phyloP scores from a whole-genome alignment of 2,888 invertebrate genomes.

The Lasioglossum vierecki region DNA sequence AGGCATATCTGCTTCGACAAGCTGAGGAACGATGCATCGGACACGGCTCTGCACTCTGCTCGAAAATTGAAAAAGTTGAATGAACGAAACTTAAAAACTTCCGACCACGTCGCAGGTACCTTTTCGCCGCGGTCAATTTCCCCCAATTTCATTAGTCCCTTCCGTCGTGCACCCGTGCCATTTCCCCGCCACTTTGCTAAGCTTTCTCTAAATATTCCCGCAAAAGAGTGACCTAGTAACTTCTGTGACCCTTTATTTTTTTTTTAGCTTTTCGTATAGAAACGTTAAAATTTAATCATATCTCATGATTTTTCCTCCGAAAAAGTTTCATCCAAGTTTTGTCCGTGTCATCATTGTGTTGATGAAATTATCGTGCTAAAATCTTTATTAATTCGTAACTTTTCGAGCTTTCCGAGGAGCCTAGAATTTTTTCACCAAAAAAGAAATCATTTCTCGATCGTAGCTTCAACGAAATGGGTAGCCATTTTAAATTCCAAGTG shows the following conservation, averaged over 20 bases:
- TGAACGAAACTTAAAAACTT: slow-evolving; percentile 42
- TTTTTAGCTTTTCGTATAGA: neutral
- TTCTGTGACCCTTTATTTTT: neutral
- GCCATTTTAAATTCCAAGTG: neutral
- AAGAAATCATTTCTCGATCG: neutral
- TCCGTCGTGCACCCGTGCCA: neutral
- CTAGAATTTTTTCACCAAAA: neutral
- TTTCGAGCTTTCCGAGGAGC: neutral
- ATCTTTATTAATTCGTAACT: neutral
- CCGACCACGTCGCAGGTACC: neutral
- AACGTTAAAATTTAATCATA: neutral
- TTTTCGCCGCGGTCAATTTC: slow-evolving; percentile 1
- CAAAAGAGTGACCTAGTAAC: neutral
- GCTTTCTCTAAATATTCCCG: neutral
- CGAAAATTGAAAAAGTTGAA: slow-evolving; percentile 61
- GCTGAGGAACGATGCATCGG: slow-evolving; percentile 33
- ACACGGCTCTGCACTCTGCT: slow-evolving; percentile 52
- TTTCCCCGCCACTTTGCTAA: neutral
- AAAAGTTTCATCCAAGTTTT: neutral
- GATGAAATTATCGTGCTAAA: too few species aligned
- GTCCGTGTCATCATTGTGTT: neutral
- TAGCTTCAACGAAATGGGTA: neutral
- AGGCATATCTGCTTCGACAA: slow-evolving; percentile 34
- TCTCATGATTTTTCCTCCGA: neutral
- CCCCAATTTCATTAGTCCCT: slow-evolving; percentile 44